Percentiles rank a stretch among this genome's conserved stretches.
Conservation (phyloP, 2,888 invertebrate species). For the Meandrusa payeni region DNA sequence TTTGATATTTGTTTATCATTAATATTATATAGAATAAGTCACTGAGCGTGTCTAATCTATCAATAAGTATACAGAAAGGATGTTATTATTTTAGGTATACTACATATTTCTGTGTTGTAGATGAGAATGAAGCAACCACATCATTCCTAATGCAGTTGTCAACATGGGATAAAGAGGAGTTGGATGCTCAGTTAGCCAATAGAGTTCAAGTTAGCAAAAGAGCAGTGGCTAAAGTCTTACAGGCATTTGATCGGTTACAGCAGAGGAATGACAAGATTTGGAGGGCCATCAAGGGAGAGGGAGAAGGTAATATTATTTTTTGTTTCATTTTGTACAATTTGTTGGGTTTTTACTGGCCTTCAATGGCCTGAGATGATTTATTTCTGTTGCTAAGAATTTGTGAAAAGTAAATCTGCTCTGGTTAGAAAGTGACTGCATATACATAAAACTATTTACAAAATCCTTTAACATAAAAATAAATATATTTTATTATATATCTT, state of each 20-base stretch:
- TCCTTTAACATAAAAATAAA: too few species aligned
- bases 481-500: too few species aligned
- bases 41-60: not conserved
- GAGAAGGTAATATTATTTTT: constrained; percentile 82
- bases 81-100: constrained; percentile 16
- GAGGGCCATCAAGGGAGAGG: constrained; percentile 90
- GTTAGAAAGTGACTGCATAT: too few species aligned
- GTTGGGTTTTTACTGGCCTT: too few species aligned
- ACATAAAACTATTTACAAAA: too few species aligned
- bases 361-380: too few species aligned
- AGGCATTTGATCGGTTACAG: constrained; percentile 97
- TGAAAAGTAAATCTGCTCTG: too few species aligned
- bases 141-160: constrained; percentile 97
- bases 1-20: too few species aligned
- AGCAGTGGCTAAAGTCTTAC: constrained; percentile 97
- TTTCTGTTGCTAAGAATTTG: too few species aligned
- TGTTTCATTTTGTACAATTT: too few species aligned
- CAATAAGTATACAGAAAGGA: not conserved
- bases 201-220: constrained; percentile 97
- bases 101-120: constrained; percentile 62
- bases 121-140: constrained; percentile 97
- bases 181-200: constrained; percentile 97
- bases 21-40: too few species aligned
- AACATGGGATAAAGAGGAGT: constrained; percentile 98
- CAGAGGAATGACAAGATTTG: constrained; percentile 98